Evolutionary conservation across 2,797 vertebrate species (phyloP), one percentile per base, ranked within the genome.

Genomic region (Macroramphosus scolopax): DNA sequence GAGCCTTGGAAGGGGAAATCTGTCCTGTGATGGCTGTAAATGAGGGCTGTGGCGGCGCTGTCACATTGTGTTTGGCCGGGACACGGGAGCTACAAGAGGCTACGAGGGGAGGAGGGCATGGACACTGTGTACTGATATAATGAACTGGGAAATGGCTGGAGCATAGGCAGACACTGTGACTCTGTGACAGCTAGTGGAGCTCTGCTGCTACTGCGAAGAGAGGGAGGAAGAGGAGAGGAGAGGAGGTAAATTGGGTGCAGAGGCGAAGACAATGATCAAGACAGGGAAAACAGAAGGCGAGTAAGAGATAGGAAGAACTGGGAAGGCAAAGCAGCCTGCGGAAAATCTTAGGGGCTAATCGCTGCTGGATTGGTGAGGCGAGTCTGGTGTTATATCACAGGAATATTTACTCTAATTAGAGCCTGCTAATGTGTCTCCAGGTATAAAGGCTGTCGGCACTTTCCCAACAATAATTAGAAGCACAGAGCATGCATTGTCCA

Each of bases 361-460:
- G 33, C 55, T 40, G 47, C 31, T 47, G 55, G 61, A 64, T 47
- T 38, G 58, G 49, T 17, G 66, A 66, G 47, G 63, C 59, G 59
- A 64, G 46, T 31, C 68, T 11, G 34, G 49, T 42, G 48, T 69
- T 67, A 51, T 40, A 75, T 51, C 63, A 63, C 64, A 77, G 74
- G 76, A 78, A 77, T 80, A 83, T 82, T 82, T 77, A 80, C 74
- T 83, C 75, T 72, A 84, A 85, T 88, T 85, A 82, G 66, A 83
- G 64, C 5, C 55, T 18, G 72, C 82, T 81, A 86, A 85, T 84
- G 84, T 66, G 80, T 85, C 81, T 86, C 77, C 78, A 82, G 82
- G 80, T 85, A 77, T 64, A 69, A 65, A 77, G 30, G 62, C 78
- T 68, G 77, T 58, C 41, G 50, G 56, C 47, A 49, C 52, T 80